Percentiles rank a stretch among this genome's conserved stretches.
phyloP scores from a whole-genome alignment of 2,113 vertebrate genomes.

The Calidris pygmaea region DNA sequence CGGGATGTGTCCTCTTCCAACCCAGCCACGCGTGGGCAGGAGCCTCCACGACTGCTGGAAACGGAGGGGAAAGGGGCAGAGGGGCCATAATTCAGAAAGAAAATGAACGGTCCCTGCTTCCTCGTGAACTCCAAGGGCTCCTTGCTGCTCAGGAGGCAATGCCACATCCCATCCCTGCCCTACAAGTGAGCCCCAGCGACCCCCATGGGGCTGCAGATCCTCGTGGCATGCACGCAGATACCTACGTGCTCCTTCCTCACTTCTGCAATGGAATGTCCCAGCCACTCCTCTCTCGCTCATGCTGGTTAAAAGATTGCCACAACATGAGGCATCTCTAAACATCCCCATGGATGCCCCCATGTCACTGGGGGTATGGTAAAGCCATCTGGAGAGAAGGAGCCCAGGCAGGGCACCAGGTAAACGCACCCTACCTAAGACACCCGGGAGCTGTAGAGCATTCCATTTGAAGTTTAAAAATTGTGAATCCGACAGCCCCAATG shows the following conservation, averaged over 20 bases:
- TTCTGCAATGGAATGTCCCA: background rate
- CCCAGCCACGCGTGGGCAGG: rapidly evolving
- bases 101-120: background rate
- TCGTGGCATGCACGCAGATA: rapidly evolving
- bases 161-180: background rate
- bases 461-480: background rate
- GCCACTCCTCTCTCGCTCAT: background rate
- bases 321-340: background rate
- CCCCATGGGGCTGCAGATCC: background rate
- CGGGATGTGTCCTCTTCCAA: background rate
- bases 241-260: background rate
- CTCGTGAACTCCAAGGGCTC: rapidly evolving
- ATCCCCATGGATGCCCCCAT: background rate
- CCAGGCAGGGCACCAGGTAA: background rate
- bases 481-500: background rate
- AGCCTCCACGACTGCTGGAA: background rate
- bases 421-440: rapidly evolving
- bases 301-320: background rate
- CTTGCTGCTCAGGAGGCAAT: too few species aligned
- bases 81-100: background rate
- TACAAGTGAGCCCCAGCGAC: rapidly evolving
- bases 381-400: too few species aligned
- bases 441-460: rapidly evolving
- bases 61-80: background rate
- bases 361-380: rapidly evolving